These are phyloP conservation scores for Ceramica pisi DNA, from an alignment of 2,888 invertebrate species.

Conservation along the genomic window DNA sequence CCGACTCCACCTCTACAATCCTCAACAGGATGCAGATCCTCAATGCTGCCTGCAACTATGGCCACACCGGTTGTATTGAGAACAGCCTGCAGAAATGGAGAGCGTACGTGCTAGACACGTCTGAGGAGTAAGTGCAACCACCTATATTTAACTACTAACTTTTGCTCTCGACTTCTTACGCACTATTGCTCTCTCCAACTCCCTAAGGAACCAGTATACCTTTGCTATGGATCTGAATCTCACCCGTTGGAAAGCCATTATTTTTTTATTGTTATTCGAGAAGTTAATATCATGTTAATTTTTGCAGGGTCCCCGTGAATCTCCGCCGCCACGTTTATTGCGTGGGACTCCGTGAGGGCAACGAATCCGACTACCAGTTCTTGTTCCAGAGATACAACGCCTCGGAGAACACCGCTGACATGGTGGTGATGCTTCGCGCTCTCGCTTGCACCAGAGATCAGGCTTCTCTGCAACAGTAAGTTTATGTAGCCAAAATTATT, in stretches of 20 bases:
- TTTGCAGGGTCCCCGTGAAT: slow-evolving; percentile 90
- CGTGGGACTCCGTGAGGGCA: slow-evolving; percentile 91
- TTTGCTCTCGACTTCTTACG: too few species aligned
- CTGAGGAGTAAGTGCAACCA: slow-evolving; percentile 9
- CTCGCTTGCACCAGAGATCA: slow-evolving; percentile 82
- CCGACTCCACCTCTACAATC: slow-evolving; percentile 90
- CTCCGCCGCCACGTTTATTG: slow-evolving; percentile 92
- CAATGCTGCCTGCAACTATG: slow-evolving; percentile 92
- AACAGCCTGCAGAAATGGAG: slow-evolving; percentile 83
- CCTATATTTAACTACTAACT: too few species aligned
- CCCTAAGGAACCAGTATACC: too few species aligned
- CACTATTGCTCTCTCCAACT: too few species aligned
- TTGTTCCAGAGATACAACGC: slow-evolving; percentile 90
- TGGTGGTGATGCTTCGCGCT: slow-evolving; percentile 91
- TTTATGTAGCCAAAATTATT: not conserved
- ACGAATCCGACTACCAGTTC: slow-evolving; percentile 91
- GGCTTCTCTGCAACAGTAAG: slow-evolving; percentile 77
- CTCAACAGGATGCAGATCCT: slow-evolving; percentile 91
- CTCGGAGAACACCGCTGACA: slow-evolving; percentile 91
- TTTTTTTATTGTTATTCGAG: too few species aligned
- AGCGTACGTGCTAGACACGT: slow-evolving; percentile 67
- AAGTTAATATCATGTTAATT: not conserved
- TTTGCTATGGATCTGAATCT: too few species aligned
- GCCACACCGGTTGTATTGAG: slow-evolving; percentile 90
- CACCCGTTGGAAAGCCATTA: too few species aligned